phyloP scores from a whole-genome alignment of 2,797 vertebrate genomes.

The Uromys caudimaculatus region DNA sequence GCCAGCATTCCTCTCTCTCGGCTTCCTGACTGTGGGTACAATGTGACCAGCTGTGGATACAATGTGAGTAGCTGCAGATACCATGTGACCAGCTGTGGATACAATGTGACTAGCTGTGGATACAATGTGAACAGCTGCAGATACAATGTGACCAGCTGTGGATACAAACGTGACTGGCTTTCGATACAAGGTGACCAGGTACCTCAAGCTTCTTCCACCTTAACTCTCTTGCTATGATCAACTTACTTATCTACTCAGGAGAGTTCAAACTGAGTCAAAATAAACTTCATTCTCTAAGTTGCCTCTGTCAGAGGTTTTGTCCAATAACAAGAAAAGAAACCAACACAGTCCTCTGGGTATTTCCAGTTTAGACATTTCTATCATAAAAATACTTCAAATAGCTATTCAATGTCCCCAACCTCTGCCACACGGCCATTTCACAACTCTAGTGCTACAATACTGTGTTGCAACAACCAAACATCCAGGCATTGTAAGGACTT shows the following conservation, averaged over 20 bases:
- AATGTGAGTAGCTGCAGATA: neutral
- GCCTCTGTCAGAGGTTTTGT: neutral
- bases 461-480: accelerated
- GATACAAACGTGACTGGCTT: neutral
- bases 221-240: neutral
- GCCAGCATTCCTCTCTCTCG: neutral
- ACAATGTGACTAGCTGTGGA: neutral
- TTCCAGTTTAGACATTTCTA: neutral
- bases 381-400: neutral
- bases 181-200: neutral
- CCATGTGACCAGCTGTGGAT: neutral
- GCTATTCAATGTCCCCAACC: accelerated
- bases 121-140: neutral
- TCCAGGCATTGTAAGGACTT: accelerated
- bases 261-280: neutral
- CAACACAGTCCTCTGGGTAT: neutral
- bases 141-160: neutral
- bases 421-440: accelerated
- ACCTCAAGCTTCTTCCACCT: neutral
- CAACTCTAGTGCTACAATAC: accelerated
- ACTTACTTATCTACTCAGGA: neutral
- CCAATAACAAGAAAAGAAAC: neutral
- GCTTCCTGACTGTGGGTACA: neutral
- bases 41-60: neutral
- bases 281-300: neutral